Evolutionary conservation across 2,113 vertebrate species (phyloP).

Genomic region (Mesembrinibis cayennensis): DNA sequence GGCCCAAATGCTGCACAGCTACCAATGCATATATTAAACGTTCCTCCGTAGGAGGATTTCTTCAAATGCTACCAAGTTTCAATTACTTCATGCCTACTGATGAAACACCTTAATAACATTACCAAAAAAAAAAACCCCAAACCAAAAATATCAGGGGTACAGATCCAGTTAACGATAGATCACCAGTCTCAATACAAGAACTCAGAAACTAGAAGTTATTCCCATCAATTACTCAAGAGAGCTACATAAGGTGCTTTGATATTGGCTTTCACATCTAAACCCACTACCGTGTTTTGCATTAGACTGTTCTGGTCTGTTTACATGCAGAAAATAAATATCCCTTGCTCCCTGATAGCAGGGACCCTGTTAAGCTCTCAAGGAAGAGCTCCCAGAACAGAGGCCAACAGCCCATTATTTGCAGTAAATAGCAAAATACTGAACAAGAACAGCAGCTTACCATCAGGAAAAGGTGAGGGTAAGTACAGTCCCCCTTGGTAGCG

Average conservation of each 20-base stretch:
- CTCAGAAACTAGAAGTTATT: not conserved
- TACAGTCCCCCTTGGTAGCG: not conserved
- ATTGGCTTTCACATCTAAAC: not conserved
- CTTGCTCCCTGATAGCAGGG: not conserved
- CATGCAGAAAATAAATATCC: not conserved
- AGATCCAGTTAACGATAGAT: not conserved
- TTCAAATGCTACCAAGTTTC: not conserved
- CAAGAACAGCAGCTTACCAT: not conserved
- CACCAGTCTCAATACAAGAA: not conserved
- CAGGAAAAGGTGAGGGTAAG: not conserved
- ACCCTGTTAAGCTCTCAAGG: not conserved
- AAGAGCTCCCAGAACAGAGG: not conserved
- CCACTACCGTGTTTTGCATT: not conserved
- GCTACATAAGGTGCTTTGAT: not conserved
- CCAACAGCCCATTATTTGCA: not conserved
- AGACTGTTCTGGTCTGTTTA: not conserved
- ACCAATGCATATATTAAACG: not conserved
- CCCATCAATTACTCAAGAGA: not conserved
- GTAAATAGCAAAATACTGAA: not conserved
- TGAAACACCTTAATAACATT: not conserved
- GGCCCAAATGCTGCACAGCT: not conserved
- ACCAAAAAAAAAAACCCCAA: not conserved
- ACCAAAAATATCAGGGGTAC: not conserved
- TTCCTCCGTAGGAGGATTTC: not conserved
- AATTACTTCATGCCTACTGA: not conserved